Evolutionary conservation across 2,113 vertebrate genomes (phyloP), one percentile per base, ranked within the genome.

Genomic region (Maccullochella peelii): DNA sequence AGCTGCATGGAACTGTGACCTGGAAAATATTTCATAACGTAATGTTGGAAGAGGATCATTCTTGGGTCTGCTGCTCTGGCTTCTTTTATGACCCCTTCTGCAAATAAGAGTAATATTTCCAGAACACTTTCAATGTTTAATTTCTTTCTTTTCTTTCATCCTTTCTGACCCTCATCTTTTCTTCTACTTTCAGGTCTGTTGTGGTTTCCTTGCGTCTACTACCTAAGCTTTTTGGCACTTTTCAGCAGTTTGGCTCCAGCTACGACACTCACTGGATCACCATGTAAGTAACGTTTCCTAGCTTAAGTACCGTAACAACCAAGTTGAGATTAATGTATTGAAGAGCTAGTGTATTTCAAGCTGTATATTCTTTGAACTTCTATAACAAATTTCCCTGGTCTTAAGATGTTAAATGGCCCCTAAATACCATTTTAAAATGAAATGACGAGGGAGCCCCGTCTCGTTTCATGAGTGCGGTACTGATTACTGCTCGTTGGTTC

Each of bases 241-340:
- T 99, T 93, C 98, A 99, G 18, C 98, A 99, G 70, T 99, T 99
- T 88, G 98, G 98, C 78, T 99, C 98, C 93, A 99, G 98, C 92
- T 99, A 99, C 1, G 98, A 99, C 92, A 99, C 98, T 3, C 98
- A 99, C 86, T 99, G 98, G 98, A 99, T 99, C 93, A 99, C 98
- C 69, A 99, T 99, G 98, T 99, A 94, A 97, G 98, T 96, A 15
- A 18, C 3, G 1, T 76, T 6, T 82, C 25, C 3, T 8, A 7
- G 8, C 7, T 59, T 38, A 0, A 12, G 3, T 12, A 18, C 23
- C 49, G 12, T 18, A 9, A 12, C 58, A 23, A 8, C 3, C 6
- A 5, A 11, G 9, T 20, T 73, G 52, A 57, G 36, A 20, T 59
- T 1, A 59, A 14, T 23, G 3, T n/a, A 12, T 47, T 67, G 4